phyloP scores from a whole-genome alignment of 2,113 vertebrate genomes.

The Paralichthys olivaceus region DNA sequence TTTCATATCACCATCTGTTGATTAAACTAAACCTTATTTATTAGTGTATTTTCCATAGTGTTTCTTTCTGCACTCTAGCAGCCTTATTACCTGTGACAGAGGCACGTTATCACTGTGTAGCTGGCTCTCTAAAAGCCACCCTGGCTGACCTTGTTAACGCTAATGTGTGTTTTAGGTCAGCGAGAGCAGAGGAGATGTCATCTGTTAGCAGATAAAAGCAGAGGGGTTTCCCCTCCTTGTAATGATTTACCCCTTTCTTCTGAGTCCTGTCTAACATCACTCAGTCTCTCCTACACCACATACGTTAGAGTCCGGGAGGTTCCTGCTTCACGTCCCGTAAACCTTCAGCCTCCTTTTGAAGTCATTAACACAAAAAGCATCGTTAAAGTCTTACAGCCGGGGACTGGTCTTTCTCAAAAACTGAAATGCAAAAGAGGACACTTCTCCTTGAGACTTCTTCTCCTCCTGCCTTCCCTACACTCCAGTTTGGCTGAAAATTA shows the following conservation, averaged over 20 bases:
- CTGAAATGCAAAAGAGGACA: not conserved
- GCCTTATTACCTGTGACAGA: constrained; percentile 6
- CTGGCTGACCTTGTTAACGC: constrained; percentile 52
- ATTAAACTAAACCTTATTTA: not conserved
- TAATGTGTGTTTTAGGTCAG: constrained; percentile 70
- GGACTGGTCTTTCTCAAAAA: constrained; percentile 22
- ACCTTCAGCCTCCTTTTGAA: constrained; percentile 42
- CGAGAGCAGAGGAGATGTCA: constrained; percentile 43
- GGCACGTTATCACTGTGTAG: constrained; percentile 24
- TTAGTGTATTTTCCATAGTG: not conserved
- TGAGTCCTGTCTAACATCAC: constrained; percentile 51
- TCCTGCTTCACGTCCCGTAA: constrained; percentile 42
- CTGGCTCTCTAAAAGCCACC: constrained; percentile 25
- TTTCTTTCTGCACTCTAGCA: constrained; percentile 6
- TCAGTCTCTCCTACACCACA: constrained; percentile 24
- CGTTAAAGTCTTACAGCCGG: constrained; percentile 9
- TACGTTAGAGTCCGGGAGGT: constrained; percentile 4
- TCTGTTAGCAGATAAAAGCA: constrained; percentile 59
- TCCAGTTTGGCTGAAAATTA: not conserved
- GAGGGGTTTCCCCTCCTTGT: constrained; percentile 31
- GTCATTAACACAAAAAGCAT: constrained; percentile 37
- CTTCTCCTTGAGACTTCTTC: not conserved
- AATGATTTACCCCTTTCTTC: constrained; percentile 48
- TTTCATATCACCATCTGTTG: not conserved
- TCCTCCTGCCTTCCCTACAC: not conserved